These are phyloP conservation scores for Drosophila grimshawi DNA, from an alignment of 1,140 invertebrate genomes.

Conservation along the genomic window DNA sequence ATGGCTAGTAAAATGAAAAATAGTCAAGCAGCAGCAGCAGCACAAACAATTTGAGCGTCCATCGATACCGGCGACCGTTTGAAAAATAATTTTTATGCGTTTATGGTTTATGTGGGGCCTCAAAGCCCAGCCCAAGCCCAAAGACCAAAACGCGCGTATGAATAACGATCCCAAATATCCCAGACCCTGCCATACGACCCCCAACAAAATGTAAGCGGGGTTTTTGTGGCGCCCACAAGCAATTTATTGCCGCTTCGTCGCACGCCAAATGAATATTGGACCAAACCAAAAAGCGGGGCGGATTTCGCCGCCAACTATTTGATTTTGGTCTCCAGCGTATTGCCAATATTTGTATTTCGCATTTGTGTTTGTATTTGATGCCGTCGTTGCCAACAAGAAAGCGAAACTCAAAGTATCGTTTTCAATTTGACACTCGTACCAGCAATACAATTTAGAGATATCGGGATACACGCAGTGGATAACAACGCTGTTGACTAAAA, in stretches of 20 bases:
- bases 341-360: slow-evolving; percentile 74
- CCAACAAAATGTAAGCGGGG: neutral
- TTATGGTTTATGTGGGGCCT: slow-evolving; percentile 70
- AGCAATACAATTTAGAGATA: neutral
- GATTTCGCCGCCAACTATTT: slow-evolving; percentile 51
- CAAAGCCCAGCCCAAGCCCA: slow-evolving; percentile 28
- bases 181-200: neutral
- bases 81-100: slow-evolving; percentile 59
- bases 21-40: slow-evolving; percentile 69
- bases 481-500: neutral
- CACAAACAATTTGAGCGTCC: slow-evolving; percentile 69
- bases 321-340: slow-evolving; percentile 77
- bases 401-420: slow-evolving; percentile 70
- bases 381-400: slow-evolving; percentile 26
- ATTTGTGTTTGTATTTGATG: slow-evolving; percentile 60
- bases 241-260: slow-evolving; percentile 74
- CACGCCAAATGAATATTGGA: slow-evolving; percentile 77
- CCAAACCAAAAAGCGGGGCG: slow-evolving; percentile 17
- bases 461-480: neutral
- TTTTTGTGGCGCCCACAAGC: slow-evolving; percentile 24
- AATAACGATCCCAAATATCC: slow-evolving; percentile 19
- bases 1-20: slow-evolving; percentile 72
- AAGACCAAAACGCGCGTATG: slow-evolving; percentile 43
- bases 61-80: slow-evolving; percentile 60
- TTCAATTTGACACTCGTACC: slow-evolving; percentile 52